Evolutionary conservation across 2,888 invertebrate species (phyloP), one percentile per base, ranked within the genome.

Genomic region (Idaea straminata): DNA sequence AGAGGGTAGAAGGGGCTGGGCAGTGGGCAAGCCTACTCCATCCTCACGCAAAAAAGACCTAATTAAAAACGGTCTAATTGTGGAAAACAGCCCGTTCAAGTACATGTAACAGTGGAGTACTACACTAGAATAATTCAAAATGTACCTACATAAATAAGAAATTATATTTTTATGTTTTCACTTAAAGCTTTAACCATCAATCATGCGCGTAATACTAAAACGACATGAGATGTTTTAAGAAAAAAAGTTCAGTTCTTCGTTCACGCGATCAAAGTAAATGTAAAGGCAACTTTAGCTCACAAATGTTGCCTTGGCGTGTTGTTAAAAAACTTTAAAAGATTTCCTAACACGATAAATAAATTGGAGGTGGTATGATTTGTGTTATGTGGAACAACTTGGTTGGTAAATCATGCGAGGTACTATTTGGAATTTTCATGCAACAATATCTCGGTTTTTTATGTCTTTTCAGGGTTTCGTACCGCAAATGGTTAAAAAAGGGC

Each of bases 241-340:
- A 66, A 71, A 36, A 73, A 68, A 57, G 64, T 59, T 64, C 62
- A 64, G 61, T 67, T 62, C 64, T 62, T 62, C 62, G 36, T 62
- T 62, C 86, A 85, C 83, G 86, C 83, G 67, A 82, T 64, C 70
- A 77, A 75, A 72, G 78, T 78, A 64, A 80, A 75, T 68, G 72
- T 73, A 77, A 79, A 64, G 80, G 81, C 81, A 74, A 83, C 82
- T 86, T 85, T 87, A 88, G 13, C 5, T 47, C 47, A 47, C 47
- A 47, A 47, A 89, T 85, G 84, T 72, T 77, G 66, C 72, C 74
- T 78, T 89, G 69, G 88, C 89, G 88, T 89, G 89, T 80, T 77
- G 64, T 71, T 74, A 77, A 77, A 25, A 79, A 85, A 81, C 69
- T 80, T 84, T 78, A 74, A 79, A 83, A 82, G 80, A 81, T 80